Base-by-base conservation (phyloP, 2,888 invertebrate genomes). In the Crossocerus cetratus region DNA sequence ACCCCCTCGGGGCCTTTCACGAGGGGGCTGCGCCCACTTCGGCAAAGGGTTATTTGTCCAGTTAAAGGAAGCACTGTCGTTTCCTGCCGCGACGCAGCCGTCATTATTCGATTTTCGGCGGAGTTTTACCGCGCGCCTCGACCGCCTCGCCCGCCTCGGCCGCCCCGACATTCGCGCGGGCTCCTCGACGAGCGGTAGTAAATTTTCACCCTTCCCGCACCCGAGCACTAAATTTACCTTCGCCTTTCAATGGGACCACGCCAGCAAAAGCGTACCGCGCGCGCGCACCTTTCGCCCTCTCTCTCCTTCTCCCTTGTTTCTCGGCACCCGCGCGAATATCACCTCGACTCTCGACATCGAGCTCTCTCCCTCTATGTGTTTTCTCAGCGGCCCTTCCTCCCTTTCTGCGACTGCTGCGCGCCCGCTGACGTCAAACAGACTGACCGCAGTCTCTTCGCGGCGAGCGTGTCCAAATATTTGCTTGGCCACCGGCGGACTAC, bases 201-300 rank as follows among this genome's bases (percentile, higher is more conserved):
- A 87, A 87, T 86, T 86, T 86, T 84, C 86, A 86, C 86, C 86
- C 86, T 85, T 83, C 81, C 79, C 83, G n/a, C n/a, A 68, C 81
- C 67, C 78, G 69, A 44, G 83, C 78, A 81, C 84, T 87, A 87
- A 87, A 87, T 87, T 86, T 76, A 83, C 71, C 84, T 80, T 85
- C 81, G 84, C 72, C 84, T 83, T 86, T 86, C 83, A 84, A 85
- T 84, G 78, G 75, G 70, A 21, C 73, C 74, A 71, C 75, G 65
- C 77, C 75, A 75, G 69, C 72, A 67, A 16, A 49, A 49, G 16
- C 32, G 32, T 32, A 32, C 32, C 32, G 32, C 32, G 32, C 23
- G 23, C 32, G 5, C 32, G 32, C 32, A 32, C 8, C 8, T 11
- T 3, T 8, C 11, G 5, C 32, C 11, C 1, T 32, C 11, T 32